Evolutionary conservation across 1,140 invertebrate species (phyloP).

Genomic region (Lordiphosa mommai): DNA sequence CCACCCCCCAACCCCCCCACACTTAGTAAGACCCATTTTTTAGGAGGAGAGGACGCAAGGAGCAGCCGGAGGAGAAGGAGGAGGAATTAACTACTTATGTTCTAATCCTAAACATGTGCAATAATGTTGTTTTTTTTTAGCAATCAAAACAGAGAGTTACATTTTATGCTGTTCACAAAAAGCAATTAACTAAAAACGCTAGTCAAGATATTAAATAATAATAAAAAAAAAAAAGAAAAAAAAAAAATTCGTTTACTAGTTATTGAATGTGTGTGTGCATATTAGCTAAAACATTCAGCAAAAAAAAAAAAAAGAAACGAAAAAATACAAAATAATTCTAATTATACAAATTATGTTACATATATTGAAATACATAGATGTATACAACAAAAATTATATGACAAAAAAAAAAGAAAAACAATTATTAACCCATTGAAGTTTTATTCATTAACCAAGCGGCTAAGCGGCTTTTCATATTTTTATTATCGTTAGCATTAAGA

Average conservation of each 20-base stretch:
- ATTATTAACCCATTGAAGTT: constrained; percentile 2
- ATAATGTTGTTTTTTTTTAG: constrained; percentile 51
- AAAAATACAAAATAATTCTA: constrained; percentile 48
- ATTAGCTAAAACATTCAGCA: constrained; percentile 10
- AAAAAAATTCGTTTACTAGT: constrained; percentile 12
- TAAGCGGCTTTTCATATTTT: too few species aligned
- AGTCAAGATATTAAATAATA: constrained; percentile 40
- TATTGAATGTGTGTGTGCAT: constrained; percentile 2
- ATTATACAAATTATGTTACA: constrained; percentile 35
- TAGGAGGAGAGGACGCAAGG: constrained; percentile 13
- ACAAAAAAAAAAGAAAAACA: neutral
- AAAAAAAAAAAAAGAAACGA: constrained; percentile 26
- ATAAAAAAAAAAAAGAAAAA: constrained; percentile 1
- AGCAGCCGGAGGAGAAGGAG: too few species aligned
- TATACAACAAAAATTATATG: constrained; percentile 21
- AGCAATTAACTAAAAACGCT: constrained; percentile 53
- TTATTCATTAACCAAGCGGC: too few species aligned
- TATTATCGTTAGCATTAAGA: too few species aligned
- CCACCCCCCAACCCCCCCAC: too few species aligned
- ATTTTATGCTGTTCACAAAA: constrained; percentile 68
- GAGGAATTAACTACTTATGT: constrained; percentile 24
- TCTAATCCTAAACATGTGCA: constrained; percentile 61
- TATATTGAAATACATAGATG: constrained; percentile 41
- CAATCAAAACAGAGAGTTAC: constrained; percentile 50
- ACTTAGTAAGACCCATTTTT: too few species aligned